phyloP scores from a whole-genome alignment of 2,888 invertebrate genomes.

The Thalpophila matura region DNA sequence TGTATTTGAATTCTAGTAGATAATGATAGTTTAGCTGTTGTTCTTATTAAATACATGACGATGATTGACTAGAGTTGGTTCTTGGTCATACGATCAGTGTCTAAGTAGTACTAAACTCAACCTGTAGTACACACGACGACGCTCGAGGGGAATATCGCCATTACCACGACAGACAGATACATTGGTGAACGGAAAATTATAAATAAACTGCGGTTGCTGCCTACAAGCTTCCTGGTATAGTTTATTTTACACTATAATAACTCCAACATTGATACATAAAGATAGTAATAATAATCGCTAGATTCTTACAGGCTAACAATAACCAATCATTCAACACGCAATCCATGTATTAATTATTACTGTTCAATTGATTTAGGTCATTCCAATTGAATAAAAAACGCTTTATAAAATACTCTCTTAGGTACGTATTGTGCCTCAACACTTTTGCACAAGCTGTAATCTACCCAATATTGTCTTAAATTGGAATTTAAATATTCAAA shows the following conservation, averaged over 20 bases:
- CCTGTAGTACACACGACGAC: not conserved
- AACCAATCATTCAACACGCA: too few species aligned
- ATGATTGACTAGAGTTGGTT: not conserved
- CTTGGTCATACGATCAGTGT: not conserved
- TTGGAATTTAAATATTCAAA: too few species aligned
- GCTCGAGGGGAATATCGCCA: constrained; percentile 31
- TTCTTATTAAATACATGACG: not conserved
- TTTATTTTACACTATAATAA: not conserved
- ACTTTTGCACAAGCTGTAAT: too few species aligned
- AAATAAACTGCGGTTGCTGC: not conserved
- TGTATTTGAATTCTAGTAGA: not conserved
- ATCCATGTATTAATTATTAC: too few species aligned
- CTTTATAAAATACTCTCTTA: too few species aligned
- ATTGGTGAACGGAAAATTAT: constrained; percentile 21
- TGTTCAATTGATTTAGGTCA: too few species aligned
- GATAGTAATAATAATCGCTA: too few species aligned
- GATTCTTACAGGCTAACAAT: too few species aligned
- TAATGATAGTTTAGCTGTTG: not conserved
- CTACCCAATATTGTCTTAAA: too few species aligned
- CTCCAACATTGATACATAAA: too few species aligned
- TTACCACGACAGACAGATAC: constrained; percentile 25
- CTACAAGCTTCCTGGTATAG: constrained; percentile 18
- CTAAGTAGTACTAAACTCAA: not conserved
- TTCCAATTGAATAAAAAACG: too few species aligned
- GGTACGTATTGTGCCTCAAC: too few species aligned